These are phyloP conservation scores for Hirtodrosophila cameraria DNA, from an alignment of 2,888 invertebrate species.

Conservation along the genomic window DNA sequence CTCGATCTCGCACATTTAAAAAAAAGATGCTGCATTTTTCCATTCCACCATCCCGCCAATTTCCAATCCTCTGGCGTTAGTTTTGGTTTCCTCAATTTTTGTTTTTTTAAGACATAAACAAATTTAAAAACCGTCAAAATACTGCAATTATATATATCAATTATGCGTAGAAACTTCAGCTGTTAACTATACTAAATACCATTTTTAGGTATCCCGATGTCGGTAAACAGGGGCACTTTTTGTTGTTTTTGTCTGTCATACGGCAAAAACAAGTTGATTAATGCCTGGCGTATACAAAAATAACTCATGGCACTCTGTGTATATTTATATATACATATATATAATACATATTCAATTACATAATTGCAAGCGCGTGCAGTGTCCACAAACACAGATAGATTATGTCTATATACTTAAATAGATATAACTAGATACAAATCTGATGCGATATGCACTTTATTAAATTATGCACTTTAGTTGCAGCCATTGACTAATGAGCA, in stretches of 20 bases:
- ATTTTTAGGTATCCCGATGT: too few species aligned
- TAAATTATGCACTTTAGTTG: background rate
- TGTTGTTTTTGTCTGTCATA: conserved; percentile 22
- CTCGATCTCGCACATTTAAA: too few species aligned
- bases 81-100: too few species aligned
- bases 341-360: conserved; percentile 27
- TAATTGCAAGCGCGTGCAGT: conserved; percentile 29
- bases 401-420: background rate
- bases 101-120: too few species aligned
- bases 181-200: too few species aligned
- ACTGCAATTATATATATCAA: too few species aligned
- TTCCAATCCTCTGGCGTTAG: too few species aligned
- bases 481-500: background rate
- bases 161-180: too few species aligned
- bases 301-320: conserved; percentile 13
- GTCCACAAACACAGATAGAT: conserved; percentile 1
- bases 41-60: too few species aligned
- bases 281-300: conserved; percentile 31
- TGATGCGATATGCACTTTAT: background rate
- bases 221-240: conserved; percentile 27
- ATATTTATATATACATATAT: too few species aligned
- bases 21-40: too few species aligned
- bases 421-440: conserved; percentile 1
- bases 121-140: too few species aligned
- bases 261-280: conserved; percentile 48